Conservation (phyloP, 2,888 invertebrate genomes). For the Nebria brevicollis region DNA sequence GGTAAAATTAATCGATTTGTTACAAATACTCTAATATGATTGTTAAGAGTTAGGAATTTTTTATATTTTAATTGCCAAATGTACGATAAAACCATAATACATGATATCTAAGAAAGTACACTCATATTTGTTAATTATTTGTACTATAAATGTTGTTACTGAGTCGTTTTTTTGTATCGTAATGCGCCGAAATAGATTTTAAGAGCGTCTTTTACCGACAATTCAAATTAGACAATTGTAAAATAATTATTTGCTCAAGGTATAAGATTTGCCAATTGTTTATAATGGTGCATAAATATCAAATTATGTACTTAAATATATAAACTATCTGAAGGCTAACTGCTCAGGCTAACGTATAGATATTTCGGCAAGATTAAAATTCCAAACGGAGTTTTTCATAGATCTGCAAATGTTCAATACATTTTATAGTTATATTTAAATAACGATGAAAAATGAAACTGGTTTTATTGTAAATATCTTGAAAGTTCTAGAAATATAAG, state of each 20-base stretch:
- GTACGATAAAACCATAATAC: neutral
- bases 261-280: neutral
- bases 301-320: neutral
- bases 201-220: neutral
- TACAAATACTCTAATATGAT: neutral
- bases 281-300: neutral
- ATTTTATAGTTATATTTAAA: no score
- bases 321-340: neutral
- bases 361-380: neutral
- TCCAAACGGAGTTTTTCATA: no score
- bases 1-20: neutral
- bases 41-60: neutral
- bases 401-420: no score
- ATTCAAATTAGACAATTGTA: neutral
- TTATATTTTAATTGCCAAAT: neutral
- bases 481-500: no score
- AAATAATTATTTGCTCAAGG: neutral
- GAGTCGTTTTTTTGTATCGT: no score
- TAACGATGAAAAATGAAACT: no score
- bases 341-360: neutral
- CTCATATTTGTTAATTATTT: no score
- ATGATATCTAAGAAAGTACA: no score
- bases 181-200: no score
- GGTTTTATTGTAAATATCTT: no score
- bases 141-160: no score